phyloP scores from a whole-genome alignment of 2,888 invertebrate genomes.

The Neria commutata region DNA sequence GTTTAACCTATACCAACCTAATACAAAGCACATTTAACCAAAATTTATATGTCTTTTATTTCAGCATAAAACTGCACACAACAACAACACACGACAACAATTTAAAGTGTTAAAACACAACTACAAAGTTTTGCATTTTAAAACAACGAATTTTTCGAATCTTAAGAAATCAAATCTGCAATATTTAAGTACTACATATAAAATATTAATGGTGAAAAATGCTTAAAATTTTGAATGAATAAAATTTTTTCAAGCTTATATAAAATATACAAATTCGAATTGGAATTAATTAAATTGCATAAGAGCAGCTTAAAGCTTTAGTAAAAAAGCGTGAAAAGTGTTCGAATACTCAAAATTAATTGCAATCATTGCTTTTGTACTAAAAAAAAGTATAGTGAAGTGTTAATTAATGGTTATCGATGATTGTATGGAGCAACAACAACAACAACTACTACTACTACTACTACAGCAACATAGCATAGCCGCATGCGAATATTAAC shows the following conservation, averaged over 20 bases:
- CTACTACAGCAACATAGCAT: conserved; percentile 51
- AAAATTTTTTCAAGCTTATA: not conserved
- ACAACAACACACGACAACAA: not conserved
- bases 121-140: not conserved
- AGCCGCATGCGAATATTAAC: conserved; percentile 63
- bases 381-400: conserved; percentile 6
- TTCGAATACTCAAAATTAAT: not conserved
- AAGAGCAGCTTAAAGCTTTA: not conserved
- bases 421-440: not conserved
- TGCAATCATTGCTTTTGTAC: not conserved
- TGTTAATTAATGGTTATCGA: not conserved
- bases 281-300: conserved; percentile 3
- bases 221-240: not conserved
- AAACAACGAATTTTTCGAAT: conserved; percentile 16
- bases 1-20: not conserved
- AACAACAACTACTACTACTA: conserved; percentile 23
- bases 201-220: not conserved
- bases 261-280: too few species aligned
- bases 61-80: conserved; percentile 12
- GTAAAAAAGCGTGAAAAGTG: not conserved
- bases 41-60: conserved; percentile 3
- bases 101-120: not conserved
- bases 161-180: not conserved
- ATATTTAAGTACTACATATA: not conserved
- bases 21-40: not conserved